These are phyloP conservation scores for Platichthys stellatus DNA, from an alignment of 2,113 vertebrate genomes.

Conservation along the genomic window DNA sequence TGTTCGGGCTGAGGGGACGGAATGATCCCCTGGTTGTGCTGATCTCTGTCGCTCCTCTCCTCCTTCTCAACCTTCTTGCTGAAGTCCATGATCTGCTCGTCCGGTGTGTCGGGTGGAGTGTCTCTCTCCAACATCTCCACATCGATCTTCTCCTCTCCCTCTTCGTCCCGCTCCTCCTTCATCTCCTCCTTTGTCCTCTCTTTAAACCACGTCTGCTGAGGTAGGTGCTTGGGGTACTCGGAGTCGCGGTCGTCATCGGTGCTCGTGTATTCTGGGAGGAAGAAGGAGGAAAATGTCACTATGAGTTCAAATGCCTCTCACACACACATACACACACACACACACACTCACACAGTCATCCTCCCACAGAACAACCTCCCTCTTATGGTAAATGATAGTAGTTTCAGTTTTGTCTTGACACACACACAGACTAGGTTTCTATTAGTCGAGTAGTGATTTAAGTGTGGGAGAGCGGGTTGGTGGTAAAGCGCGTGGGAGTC, in stretches of 20 bases:
- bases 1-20: slow-evolving; percentile 38
- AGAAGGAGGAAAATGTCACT: neutral
- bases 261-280: slow-evolving; percentile 56
- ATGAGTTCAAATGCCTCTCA: neutral
- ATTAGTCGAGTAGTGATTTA: slow-evolving; percentile 65
- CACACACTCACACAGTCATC: slow-evolving; percentile 16
- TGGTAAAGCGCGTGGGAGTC: slow-evolving; percentile 51
- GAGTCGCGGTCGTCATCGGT: slow-evolving; percentile 38
- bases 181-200: slow-evolving; percentile 52
- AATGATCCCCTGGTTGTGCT: slow-evolving; percentile 18
- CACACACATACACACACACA: neutral
- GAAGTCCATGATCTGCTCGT: slow-evolving; percentile 78
- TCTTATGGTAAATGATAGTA: slow-evolving; percentile 80
- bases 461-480: slow-evolving; percentile 44
- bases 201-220: slow-evolving; percentile 48
- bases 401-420: slow-evolving; percentile 74
- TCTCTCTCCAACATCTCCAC: slow-evolving; percentile 79
- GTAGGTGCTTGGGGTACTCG: slow-evolving; percentile 63
- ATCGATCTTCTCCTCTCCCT: slow-evolving; percentile 71
- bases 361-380: slow-evolving; percentile 49
- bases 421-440: slow-evolving; percentile 58
- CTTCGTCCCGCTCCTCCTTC: slow-evolving; percentile 64
- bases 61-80: slow-evolving; percentile 69
- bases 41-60: slow-evolving; percentile 7
- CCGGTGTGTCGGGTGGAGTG: slow-evolving; percentile 78